These are phyloP conservation scores for Lasioglossum baleicum DNA, from an alignment of 1,140 invertebrate genomes.

Conservation along the genomic window DNA sequence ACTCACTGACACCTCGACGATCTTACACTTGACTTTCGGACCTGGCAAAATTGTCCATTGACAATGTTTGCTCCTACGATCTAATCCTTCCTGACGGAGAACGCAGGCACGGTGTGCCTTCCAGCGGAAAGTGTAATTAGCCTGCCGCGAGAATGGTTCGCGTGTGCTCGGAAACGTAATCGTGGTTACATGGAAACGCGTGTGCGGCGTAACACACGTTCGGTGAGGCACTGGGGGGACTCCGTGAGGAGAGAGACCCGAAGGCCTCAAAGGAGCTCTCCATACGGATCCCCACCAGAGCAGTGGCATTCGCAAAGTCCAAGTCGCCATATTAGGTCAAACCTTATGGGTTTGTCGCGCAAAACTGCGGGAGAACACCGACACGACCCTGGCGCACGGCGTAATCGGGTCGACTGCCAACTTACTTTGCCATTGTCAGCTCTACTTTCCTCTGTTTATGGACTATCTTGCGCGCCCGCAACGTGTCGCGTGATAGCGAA, in stretches of 20 bases:
- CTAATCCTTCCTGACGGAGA: neutral
- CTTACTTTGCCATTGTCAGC: neutral
- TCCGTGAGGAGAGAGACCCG: conserved; percentile 61
- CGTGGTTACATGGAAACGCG: conserved; percentile 55
- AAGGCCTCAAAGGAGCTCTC: conserved; percentile 64
- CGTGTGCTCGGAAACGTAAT: conserved; percentile 33
- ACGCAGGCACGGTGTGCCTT: neutral
- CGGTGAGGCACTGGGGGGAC: conserved; percentile 72
- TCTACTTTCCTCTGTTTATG: conserved; percentile 24
- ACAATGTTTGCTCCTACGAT: neutral
- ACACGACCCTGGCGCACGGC: conserved; percentile 55
- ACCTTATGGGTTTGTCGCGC: conserved; percentile 76
- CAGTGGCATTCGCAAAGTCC: conserved; percentile 62
- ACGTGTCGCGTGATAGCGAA: neutral
- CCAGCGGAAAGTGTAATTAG: no score
- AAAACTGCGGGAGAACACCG: conserved; percentile 61
- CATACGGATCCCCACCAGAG: conserved; percentile 63
- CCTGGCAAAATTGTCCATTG: neutral
- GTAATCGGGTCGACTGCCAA: conserved; percentile 49
- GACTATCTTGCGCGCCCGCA: neutral
- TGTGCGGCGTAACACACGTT: conserved; percentile 75
- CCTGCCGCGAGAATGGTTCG: no score
- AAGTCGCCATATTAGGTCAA: conserved; percentile 80
- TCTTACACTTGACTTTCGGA: neutral
- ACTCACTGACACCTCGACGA: neutral